These are phyloP conservation scores for Lonchura striata DNA, from an alignment of 2,113 vertebrate species.

Conservation along the genomic window DNA sequence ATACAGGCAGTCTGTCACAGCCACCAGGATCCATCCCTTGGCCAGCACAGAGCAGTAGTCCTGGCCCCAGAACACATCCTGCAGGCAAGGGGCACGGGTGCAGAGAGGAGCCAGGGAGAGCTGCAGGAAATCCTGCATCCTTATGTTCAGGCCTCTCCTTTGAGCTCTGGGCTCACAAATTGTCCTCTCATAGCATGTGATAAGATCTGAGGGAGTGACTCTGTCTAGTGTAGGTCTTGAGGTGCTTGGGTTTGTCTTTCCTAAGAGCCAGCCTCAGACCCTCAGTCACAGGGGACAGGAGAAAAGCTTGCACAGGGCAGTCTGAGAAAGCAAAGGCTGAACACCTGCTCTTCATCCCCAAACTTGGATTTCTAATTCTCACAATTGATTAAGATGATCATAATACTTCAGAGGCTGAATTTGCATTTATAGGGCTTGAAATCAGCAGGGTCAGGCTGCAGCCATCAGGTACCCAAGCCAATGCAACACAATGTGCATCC, in stretches of 20 bases:
- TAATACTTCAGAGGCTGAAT: neutral
- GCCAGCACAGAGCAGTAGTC: neutral
- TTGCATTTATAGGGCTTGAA: neutral
- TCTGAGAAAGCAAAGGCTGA: neutral
- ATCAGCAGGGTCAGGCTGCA: neutral
- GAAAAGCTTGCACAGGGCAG: neutral
- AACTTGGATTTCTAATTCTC: neutral
- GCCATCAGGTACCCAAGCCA: neutral
- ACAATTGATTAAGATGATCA: neutral
- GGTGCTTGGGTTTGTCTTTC: neutral
- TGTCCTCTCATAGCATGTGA: neutral
- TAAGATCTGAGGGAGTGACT: neutral
- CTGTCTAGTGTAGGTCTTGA: neutral
- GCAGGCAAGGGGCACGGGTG: neutral
- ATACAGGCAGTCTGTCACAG: neutral
- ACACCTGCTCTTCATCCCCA: neutral
- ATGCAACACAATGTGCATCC: rapidly evolving
- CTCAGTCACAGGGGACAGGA: neutral
- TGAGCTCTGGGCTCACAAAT: neutral
- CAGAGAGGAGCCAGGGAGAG: neutral
- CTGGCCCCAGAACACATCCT: neutral
- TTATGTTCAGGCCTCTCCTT: neutral
- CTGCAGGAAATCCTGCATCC: neutral
- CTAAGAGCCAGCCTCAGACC: neutral
- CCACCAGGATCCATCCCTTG: neutral